Percentiles rank a stretch among this genome's conserved stretches.
phyloP scores from a whole-genome alignment of 2,797 vertebrate species.

The Cyclopterus lumpus region DNA sequence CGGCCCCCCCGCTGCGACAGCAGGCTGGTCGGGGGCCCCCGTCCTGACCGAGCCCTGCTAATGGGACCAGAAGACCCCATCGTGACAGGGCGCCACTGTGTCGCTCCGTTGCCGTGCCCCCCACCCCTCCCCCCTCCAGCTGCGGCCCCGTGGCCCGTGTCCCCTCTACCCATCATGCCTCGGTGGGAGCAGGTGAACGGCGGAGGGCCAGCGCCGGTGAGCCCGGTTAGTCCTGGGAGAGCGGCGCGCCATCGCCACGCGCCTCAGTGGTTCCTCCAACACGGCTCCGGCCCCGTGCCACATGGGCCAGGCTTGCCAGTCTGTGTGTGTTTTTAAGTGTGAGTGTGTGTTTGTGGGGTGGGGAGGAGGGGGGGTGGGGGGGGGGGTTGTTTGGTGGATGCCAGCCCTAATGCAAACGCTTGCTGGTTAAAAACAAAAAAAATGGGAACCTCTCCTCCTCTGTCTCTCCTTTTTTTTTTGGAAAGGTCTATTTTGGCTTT shows the following conservation, averaged over 20 bases:
- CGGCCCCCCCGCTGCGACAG: slow-evolving; percentile 79
- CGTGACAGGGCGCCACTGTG: slow-evolving; percentile 66
- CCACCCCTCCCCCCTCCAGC: slow-evolving; percentile 75
- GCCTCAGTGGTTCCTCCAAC: slow-evolving; percentile 82
- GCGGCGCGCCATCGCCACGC: slow-evolving; percentile 65
- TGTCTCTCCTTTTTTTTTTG: slow-evolving; percentile 77
- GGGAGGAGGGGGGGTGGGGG: slow-evolving; percentile 40
- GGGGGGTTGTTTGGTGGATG: slow-evolving; percentile 71
- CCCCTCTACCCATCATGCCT: slow-evolving; percentile 84
- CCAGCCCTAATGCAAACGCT: slow-evolving; percentile 84
- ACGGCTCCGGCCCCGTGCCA: slow-evolving; percentile 82
- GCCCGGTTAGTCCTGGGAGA: slow-evolving; percentile 73
- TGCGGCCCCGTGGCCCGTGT: slow-evolving; percentile 81
- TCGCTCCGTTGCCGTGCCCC: neutral
- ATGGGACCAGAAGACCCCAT: slow-evolving; percentile 81
- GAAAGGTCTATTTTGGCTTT: slow-evolving; percentile 81
- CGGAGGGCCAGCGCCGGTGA: slow-evolving; percentile 71
- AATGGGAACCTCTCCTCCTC: slow-evolving; percentile 75
- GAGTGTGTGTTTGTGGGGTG: slow-evolving; percentile 49
- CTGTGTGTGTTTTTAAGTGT: slow-evolving; percentile 47
- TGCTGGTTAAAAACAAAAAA: slow-evolving; percentile 81
- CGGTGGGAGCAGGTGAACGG: slow-evolving; percentile 84
- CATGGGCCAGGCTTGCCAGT: slow-evolving; percentile 77
- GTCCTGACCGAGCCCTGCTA: slow-evolving; percentile 82
- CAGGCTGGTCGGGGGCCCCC: slow-evolving; percentile 78